These are phyloP conservation scores for Poeciliopsis presidionis DNA, from an alignment of 2,797 vertebrate genomes.

Conservation along the genomic window DNA sequence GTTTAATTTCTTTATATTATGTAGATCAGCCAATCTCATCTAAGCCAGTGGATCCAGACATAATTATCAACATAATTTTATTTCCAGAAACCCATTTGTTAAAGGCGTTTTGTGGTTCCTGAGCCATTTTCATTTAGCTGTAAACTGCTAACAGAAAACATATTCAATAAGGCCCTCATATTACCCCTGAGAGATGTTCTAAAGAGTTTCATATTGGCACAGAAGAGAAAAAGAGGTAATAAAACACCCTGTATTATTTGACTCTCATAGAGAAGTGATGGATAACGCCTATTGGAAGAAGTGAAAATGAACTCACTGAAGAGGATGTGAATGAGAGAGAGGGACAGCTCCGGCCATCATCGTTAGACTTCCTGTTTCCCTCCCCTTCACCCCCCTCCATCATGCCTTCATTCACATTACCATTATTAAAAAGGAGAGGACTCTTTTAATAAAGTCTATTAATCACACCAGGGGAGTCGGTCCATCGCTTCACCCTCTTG, in stretches of 20 bases:
- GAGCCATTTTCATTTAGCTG: conserved; percentile 68
- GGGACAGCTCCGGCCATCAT: conserved; percentile 68
- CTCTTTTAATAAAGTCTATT: conserved; percentile 88
- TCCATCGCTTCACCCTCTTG: conserved; percentile 79
- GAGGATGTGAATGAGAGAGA: conserved; percentile 66
- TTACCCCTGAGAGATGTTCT: conserved; percentile 64
- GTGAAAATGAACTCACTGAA: conserved; percentile 67
- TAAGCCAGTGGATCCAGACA: conserved; percentile 30
- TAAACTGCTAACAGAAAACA: conserved; percentile 56
- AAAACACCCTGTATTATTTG: conserved; percentile 53
- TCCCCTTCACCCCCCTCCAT: conserved; percentile 17
- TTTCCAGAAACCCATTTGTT: conserved; percentile 49
- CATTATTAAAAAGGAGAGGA: conserved; percentile 84
- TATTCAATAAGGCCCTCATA: conserved; percentile 67
- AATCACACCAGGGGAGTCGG: conserved; percentile 82
- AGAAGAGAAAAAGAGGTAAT: conserved; percentile 64
- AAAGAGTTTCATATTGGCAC: conserved; percentile 55
- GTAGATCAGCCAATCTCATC: neutral
- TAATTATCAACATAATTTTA: conserved; percentile 43
- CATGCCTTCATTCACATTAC: conserved; percentile 77
- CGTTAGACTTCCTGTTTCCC: conserved; percentile 68
- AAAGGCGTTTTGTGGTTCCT: conserved; percentile 56
- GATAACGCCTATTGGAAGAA: conserved; percentile 60
- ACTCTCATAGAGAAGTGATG: conserved; percentile 68
- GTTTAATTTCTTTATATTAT: neutral